A percentile compares a stretch with the other conserved stretches of the same genome.
These are phyloP conservation scores for Trilocha varians DNA, from an alignment of 2,888 invertebrate genomes.

Conservation along the genomic window DNA sequence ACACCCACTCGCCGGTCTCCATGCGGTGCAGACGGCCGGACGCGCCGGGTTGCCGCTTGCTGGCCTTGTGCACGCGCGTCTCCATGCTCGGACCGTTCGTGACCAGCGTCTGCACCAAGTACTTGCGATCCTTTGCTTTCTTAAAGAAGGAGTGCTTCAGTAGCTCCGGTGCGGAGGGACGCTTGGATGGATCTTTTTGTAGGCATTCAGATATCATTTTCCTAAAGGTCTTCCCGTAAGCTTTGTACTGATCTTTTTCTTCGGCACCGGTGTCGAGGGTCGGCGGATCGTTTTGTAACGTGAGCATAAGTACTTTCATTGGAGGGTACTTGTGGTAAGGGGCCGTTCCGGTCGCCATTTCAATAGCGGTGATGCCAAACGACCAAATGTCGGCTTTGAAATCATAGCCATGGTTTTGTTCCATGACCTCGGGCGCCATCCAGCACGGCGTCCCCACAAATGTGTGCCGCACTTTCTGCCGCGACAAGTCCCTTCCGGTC, in stretches of 20 bases:
- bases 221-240: conserved; percentile 97
- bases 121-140: conserved; percentile 96
- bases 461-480: conserved; percentile 97
- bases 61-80: conserved; percentile 91
- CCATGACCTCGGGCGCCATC: conserved; percentile 99
- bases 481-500: conserved; percentile 94
- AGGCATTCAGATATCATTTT: conserved; percentile 98
- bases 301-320: conserved; percentile 99
- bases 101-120: conserved; percentile 88
- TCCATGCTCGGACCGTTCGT: conserved; percentile 91
- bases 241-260: conserved; percentile 98
- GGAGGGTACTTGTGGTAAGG: conserved; percentile 99
- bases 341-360: conserved; percentile 98
- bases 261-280: conserved; percentile 96
- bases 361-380: conserved; percentile 97
- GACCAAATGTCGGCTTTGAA: conserved; percentile 92
- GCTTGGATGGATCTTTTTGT: conserved; percentile 95
- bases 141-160: conserved; percentile 99
- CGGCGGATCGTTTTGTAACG: conserved; percentile 98
- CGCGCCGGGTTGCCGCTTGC: conserved; percentile 88
- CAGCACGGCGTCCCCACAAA: conserved; percentile 99
- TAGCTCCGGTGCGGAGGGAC: conserved; percentile 96
- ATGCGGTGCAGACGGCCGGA: conserved; percentile 91
- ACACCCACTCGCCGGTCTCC: conserved; percentile 98
- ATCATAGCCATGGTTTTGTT: conserved; percentile 98